These are phyloP conservation scores for Ceratina australensis DNA, from an alignment of 1,140 invertebrate genomes.

Conservation along the genomic window DNA sequence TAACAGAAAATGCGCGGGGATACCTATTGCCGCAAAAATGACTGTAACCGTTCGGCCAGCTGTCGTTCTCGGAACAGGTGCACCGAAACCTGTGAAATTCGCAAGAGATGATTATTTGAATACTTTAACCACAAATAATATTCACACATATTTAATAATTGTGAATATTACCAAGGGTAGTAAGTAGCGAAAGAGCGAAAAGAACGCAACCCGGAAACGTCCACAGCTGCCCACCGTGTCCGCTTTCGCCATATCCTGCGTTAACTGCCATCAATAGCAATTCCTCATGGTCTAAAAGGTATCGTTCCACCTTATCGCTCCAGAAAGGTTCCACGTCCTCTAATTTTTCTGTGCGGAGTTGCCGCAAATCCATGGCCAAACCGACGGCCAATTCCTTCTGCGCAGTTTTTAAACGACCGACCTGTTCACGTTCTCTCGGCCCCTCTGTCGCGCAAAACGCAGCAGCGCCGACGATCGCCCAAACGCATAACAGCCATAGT, in stretches of 20 bases:
- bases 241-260: constrained; percentile 80
- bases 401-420: constrained; percentile 76
- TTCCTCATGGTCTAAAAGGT: constrained; percentile 80
- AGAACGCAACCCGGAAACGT: constrained; percentile 83
- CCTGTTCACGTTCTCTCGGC: constrained; percentile 80
- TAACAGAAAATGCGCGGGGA: constrained; percentile 83
- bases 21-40: constrained; percentile 81
- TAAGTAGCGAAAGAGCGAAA: constrained; percentile 82
- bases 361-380: constrained; percentile 79
- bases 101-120: no score
- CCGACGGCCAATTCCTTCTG: constrained; percentile 79
- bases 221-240: constrained; percentile 80
- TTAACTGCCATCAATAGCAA: constrained; percentile 79
- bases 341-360: constrained; percentile 74
- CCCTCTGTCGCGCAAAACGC: constrained; percentile 82
- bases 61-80: constrained; percentile 82
- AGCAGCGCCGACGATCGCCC: constrained; percentile 81
- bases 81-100: constrained; percentile 80
- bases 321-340: constrained; percentile 77
- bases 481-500: constrained; percentile 78
- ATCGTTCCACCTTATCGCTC: constrained; percentile 79
- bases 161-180: constrained; percentile 82
- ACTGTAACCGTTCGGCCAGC: constrained; percentile 81
- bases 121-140: background rate
- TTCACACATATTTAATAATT: no score